Percentiles rank a stretch among this genome's conserved stretches.
Evolutionary conservation across 2,113 vertebrate species (phyloP).

Genomic region (Clarias macrocephalus): DNA sequence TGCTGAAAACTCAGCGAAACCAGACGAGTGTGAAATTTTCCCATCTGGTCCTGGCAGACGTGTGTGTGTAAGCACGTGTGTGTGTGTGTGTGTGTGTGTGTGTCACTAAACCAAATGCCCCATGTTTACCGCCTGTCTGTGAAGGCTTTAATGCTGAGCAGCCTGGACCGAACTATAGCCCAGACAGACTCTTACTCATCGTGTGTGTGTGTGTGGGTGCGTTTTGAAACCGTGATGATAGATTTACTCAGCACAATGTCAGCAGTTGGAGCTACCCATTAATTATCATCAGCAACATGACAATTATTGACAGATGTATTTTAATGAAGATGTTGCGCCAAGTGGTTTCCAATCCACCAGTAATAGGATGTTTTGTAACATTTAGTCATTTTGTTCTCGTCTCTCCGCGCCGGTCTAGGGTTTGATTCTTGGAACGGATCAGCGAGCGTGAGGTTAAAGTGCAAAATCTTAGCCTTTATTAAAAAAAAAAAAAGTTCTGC

Average conservation of each 20-base stretch:
- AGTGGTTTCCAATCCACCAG: not conserved
- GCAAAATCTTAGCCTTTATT: not conserved
- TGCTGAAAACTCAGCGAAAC: slow-evolving; percentile 23
- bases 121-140: slow-evolving; percentile 45
- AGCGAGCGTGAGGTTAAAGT: not conserved
- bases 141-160: slow-evolving; percentile 29
- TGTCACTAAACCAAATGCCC: slow-evolving; percentile 23
- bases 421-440: not conserved
- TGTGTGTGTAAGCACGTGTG: slow-evolving; percentile 35
- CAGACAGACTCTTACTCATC: slow-evolving; percentile 43
- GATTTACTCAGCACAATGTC: slow-evolving; percentile 52
- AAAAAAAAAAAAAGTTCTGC: no score
- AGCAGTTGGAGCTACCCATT: slow-evolving; percentile 45
- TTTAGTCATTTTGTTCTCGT: not conserved
- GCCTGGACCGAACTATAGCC: slow-evolving; percentile 18
- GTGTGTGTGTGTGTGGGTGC: slow-evolving; percentile 4
- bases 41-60: slow-evolving; percentile 34
- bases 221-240: slow-evolving; percentile 52
- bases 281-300: slow-evolving; percentile 44
- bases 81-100: slow-evolving; percentile 22
- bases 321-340: slow-evolving; percentile 15
- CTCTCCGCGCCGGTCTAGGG: no score
- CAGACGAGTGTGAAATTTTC: slow-evolving; percentile 44
- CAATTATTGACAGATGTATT: slow-evolving; percentile 34
- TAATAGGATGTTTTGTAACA: not conserved